These are phyloP conservation scores for Acanthoscelides obtectus DNA, from an alignment of 2,888 invertebrate species.

Conservation along the genomic window DNA sequence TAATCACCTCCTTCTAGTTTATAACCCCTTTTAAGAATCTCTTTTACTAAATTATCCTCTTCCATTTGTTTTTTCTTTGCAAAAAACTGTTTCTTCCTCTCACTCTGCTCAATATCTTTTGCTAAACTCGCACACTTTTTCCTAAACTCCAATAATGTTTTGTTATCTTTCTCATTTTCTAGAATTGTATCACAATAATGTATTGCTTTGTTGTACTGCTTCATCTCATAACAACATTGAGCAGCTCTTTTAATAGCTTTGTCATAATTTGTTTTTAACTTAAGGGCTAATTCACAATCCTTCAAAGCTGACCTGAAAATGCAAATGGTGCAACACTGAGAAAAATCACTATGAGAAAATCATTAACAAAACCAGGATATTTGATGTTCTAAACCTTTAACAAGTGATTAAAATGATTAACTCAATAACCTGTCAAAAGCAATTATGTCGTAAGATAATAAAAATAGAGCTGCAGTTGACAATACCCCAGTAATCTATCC, in stretches of 20 bases:
- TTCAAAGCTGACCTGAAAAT: slow-evolving; percentile 60
- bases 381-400: too few relatives aligned
- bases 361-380: too few relatives aligned
- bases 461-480: too few relatives aligned
- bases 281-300: slow-evolving; percentile 77
- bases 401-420: too few relatives aligned
- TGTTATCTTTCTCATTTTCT: slow-evolving; percentile 52
- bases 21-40: slow-evolving; percentile 48
- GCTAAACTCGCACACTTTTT: slow-evolving; percentile 51
- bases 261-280: slow-evolving; percentile 67
- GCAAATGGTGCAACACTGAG: background rate
- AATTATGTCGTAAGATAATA: too few relatives aligned
- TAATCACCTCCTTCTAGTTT: slow-evolving; percentile 51
- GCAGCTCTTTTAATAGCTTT: slow-evolving; percentile 77
- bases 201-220: slow-evolving; percentile 66
- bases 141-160: slow-evolving; percentile 53
- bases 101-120: slow-evolving; percentile 53
- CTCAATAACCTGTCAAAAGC: too few relatives aligned
- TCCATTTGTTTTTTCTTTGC: slow-evolving; percentile 47
- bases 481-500: too few relatives aligned
- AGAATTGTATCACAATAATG: slow-evolving; percentile 68
- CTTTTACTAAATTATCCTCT: slow-evolving; percentile 46
- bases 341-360: too few relatives aligned
- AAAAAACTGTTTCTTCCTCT: slow-evolving; percentile 50
- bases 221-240: slow-evolving; percentile 63